Percentiles rank a stretch among this genome's conserved stretches.
phyloP scores from a whole-genome alignment of 2,797 vertebrate genomes.

The Sardinella longiceps region DNA sequence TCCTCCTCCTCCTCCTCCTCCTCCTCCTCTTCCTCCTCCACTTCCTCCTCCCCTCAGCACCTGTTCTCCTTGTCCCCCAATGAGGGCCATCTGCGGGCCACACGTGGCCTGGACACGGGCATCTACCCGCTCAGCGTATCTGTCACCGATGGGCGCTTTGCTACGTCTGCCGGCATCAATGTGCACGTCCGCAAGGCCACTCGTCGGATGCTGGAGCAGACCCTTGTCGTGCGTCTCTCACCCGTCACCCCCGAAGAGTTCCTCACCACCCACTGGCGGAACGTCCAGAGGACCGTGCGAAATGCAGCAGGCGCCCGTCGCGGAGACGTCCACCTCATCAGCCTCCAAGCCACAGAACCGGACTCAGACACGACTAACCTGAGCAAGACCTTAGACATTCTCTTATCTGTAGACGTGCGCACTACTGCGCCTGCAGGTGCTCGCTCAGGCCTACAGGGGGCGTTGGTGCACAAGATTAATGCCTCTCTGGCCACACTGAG shows the following conservation, averaged over 20 bases:
- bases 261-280: constrained; percentile 82
- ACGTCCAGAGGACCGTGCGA: constrained; percentile 78
- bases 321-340: constrained; percentile 77
- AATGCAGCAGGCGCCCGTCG: constrained; percentile 73
- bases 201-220: constrained; percentile 75
- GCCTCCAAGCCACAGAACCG: constrained; percentile 76
- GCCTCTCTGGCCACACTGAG: constrained; percentile 76
- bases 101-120: constrained; percentile 75
- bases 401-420: constrained; percentile 74
- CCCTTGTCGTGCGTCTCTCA: constrained; percentile 75
- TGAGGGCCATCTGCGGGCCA: constrained; percentile 82
- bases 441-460: constrained; percentile 60
- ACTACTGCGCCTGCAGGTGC: constrained; percentile 51
- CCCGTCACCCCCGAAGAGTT: constrained; percentile 82
- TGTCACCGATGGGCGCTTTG: constrained; percentile 82
- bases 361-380: constrained; percentile 35
- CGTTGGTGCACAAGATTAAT: constrained; percentile 79
- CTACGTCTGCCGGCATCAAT: constrained; percentile 69
- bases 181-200: constrained; percentile 79
- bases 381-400: constrained; percentile 72
- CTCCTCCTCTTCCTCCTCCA: constrained; percentile 31
- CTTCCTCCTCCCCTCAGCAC: constrained; percentile 69
- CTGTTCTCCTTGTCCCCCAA: constrained; percentile 79
- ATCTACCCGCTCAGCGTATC: constrained; percentile 82
- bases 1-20: constrained; percentile 44